These are phyloP conservation scores for Fregata magnificens DNA, from an alignment of 2,113 vertebrate species.

Conservation along the genomic window DNA sequence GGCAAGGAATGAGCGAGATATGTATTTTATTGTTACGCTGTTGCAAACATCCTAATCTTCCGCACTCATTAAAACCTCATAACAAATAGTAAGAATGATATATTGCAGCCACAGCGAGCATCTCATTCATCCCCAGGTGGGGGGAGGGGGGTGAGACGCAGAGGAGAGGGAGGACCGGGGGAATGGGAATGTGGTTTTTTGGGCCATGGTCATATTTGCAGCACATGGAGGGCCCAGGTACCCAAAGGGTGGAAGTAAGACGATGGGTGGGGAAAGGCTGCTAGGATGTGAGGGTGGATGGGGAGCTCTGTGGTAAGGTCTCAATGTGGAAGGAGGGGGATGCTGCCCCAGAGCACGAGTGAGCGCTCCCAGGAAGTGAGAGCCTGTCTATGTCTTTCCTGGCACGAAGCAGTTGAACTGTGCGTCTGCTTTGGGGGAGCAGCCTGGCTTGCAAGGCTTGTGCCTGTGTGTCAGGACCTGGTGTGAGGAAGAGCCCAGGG, in stretches of 20 bases:
- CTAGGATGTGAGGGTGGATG: neutral
- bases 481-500: neutral
- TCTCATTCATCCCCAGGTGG: slow-evolving; percentile 52
- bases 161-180: neutral
- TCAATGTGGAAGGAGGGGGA: neutral
- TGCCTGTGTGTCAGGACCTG: neutral
- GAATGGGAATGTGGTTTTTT: neutral
- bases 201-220: neutral
- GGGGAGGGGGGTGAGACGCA: neutral
- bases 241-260: neutral
- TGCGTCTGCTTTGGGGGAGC: neutral
- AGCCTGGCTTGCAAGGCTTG: neutral
- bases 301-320: neutral
- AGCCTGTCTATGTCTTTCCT: neutral
- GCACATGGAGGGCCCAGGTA: neutral
- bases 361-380: neutral
- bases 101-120: slow-evolving; percentile 25
- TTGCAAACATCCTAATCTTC: slow-evolving; percentile 66
- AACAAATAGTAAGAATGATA: slow-evolving; percentile 70
- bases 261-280: neutral
- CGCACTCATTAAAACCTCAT: slow-evolving; percentile 66
- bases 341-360: neutral
- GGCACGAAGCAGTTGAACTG: neutral
- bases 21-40: slow-evolving; percentile 64
- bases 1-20: slow-evolving; percentile 64